phyloP scores from a whole-genome alignment of 2,797 vertebrate species.

The Myotis daubentonii region DNA sequence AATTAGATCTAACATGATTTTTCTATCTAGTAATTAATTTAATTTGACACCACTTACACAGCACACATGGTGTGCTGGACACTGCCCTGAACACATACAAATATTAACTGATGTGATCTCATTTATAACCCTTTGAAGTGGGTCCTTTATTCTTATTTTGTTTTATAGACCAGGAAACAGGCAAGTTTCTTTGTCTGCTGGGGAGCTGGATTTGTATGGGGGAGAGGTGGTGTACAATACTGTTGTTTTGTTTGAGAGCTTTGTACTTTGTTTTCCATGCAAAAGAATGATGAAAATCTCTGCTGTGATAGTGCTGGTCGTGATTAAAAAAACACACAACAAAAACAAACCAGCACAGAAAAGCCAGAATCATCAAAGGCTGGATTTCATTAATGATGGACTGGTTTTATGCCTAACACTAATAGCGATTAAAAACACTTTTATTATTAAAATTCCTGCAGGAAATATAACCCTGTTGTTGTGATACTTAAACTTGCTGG shows the following conservation, averaged over 20 bases:
- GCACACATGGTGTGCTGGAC: neutral
- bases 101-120: neutral
- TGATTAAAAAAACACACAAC: neutral
- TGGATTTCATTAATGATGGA: constrained; percentile 48
- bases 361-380: constrained; percentile 61
- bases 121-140: neutral
- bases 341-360: neutral
- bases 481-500: constrained; percentile 56
- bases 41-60: neutral
- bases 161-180: constrained; percentile 2
- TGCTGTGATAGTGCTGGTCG: neutral
- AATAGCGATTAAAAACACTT: constrained; percentile 66
- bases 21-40: neutral
- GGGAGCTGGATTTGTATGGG: neutral
- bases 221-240: neutral
- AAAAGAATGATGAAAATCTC: constrained; percentile 41
- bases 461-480: constrained; percentile 63
- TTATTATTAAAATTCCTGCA: constrained; percentile 70
- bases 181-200: neutral
- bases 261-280: constrained; percentile 7
- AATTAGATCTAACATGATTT: neutral
- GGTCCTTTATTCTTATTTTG: neutral
- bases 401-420: constrained; percentile 58
- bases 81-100: neutral
- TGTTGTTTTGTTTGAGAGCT: neutral